These are phyloP conservation scores for Galaxias olidus DNA, from an alignment of 2,797 vertebrate species.

Conservation along the genomic window DNA sequence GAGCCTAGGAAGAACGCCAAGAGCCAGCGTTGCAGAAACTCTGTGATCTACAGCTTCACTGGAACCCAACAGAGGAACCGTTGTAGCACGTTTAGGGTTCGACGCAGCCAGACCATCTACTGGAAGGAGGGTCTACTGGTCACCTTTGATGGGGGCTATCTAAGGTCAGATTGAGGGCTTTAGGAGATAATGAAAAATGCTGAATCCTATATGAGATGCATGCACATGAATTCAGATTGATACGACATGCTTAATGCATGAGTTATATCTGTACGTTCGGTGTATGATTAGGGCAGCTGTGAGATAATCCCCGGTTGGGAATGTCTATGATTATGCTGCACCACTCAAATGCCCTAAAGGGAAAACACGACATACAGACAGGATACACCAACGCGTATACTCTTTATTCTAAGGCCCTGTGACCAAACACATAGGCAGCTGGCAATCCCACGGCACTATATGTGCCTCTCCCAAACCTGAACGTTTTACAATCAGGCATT, in stretches of 20 bases:
- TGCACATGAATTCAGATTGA: not conserved
- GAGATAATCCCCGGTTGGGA: not conserved
- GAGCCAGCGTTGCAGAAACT: slow-evolving; percentile 72
- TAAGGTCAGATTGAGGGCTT: slow-evolving; percentile 80
- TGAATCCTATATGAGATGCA: not conserved
- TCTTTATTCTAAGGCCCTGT: not conserved
- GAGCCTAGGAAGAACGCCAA: slow-evolving; percentile 81
- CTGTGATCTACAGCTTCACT: slow-evolving; percentile 90
- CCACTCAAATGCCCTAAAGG: not conserved
- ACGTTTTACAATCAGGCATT: not conserved
- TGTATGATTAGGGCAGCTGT: not conserved
- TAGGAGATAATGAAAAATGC: not conserved
- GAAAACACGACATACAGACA: not conserved
- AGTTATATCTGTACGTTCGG: not conserved
- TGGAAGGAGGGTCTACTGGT: slow-evolving; percentile 98
- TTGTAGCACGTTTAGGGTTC: slow-evolving; percentile 95
- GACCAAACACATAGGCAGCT: not conserved
- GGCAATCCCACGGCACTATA: not conserved
- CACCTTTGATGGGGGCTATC: slow-evolving; percentile 94
- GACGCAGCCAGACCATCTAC: slow-evolving; percentile 94
- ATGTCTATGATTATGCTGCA: not conserved
- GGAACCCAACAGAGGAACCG: slow-evolving; percentile 85
- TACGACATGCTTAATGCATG: not conserved
- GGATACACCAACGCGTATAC: not conserved
- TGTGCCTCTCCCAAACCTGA: not conserved